Conservation (phyloP, 2,797 vertebrate genomes). For the Tamandua tetradactyla region DNA sequence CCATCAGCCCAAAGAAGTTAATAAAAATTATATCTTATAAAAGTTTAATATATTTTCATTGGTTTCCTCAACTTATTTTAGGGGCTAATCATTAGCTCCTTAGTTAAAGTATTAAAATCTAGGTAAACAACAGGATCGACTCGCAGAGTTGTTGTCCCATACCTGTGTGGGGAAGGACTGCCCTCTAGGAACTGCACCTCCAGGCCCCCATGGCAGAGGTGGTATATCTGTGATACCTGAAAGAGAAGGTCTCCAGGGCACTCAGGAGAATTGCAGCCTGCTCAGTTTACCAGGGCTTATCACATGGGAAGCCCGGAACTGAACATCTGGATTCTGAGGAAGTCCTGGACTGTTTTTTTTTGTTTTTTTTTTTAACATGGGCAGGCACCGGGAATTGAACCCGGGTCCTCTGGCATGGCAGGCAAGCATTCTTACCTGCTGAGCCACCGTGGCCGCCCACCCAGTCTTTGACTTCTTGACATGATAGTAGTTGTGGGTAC, state of each 20-base stretch:
- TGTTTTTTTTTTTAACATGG: too few species aligned
- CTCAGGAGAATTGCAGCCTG: background rate
- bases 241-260: conserved; percentile 20
- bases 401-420: too few species aligned
- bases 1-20: background rate
- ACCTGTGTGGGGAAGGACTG: background rate
- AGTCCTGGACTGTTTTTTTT: too few species aligned
- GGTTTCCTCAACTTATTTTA: conserved; percentile 17
- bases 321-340: conserved; percentile 4
- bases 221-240: background rate
- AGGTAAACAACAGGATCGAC: background rate
- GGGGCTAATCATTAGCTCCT: conserved; percentile 21
- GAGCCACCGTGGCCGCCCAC: too few species aligned
- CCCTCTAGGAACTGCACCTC: background rate
- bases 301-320: background rate
- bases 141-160: background rate
- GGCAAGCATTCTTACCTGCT: too few species aligned
- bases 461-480: background rate
- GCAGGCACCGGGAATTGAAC: too few species aligned
- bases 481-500: background rate
- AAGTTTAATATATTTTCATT: conserved; percentile 14
- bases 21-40: conserved; percentile 26
- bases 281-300: conserved; percentile 20
- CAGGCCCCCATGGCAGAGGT: background rate
- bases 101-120: conserved; percentile 39